These are phyloP conservation scores for Salmo trutta DNA, from an alignment of 2,797 vertebrate species.

Conservation along the genomic window DNA sequence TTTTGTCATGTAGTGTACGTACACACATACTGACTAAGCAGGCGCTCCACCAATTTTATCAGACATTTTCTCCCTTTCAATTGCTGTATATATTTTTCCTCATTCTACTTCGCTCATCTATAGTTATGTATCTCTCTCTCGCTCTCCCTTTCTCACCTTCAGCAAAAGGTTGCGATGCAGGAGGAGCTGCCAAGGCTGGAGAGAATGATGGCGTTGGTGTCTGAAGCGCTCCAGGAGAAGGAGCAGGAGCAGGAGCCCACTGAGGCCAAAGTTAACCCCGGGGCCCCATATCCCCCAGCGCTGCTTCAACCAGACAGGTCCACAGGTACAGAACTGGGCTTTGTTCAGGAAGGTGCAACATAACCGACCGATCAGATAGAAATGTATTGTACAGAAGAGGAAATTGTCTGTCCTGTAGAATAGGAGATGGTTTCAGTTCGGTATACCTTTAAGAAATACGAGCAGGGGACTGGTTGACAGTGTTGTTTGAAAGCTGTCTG, in stretches of 20 bases:
- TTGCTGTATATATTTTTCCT: not conserved
- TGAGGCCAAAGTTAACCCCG: not conserved
- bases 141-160: constrained; percentile 24
- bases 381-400: not conserved
- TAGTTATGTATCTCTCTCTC: not conserved
- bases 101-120: not conserved
- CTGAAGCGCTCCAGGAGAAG: constrained; percentile 84
- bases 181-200: constrained; percentile 85
- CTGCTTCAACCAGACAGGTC: constrained; percentile 17
- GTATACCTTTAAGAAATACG: not conserved
- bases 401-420: not conserved
- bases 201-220: constrained; percentile 87
- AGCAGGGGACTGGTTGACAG: not conserved
- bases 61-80: not conserved
- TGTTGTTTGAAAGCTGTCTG: not conserved
- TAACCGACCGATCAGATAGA: not conserved
- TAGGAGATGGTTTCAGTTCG: not conserved
- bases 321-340: constrained; percentile 24
- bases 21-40: not conserved
- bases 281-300: constrained; percentile 10
- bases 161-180: constrained; percentile 90
- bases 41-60: not conserved
- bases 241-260: constrained; percentile 67
- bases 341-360: not conserved
- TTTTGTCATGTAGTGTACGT: not conserved